Conservation (phyloP, 1,140 invertebrate species). For the Pentalonia nigronervosa region DNA sequence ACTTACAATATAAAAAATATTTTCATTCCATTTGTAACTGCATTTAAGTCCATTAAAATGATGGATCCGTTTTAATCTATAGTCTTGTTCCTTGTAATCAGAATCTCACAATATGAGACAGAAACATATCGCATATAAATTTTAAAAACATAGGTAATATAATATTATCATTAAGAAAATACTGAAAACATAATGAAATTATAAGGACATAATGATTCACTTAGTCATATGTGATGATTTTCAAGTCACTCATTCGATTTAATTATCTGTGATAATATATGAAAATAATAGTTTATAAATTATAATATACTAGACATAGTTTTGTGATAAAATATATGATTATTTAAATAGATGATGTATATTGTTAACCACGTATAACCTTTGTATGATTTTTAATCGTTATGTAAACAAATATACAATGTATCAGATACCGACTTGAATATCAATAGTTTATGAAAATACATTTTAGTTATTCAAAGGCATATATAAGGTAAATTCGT, state of each 20-base stretch:
- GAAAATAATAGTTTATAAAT: background rate
- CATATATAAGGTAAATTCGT: background rate
- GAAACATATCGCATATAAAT: background rate
- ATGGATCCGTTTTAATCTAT: background rate
- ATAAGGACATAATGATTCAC: background rate
- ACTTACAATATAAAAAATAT: background rate
- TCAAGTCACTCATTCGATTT: too few relatives aligned
- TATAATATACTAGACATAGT: background rate
- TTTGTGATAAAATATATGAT: background rate
- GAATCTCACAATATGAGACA: background rate
- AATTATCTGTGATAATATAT: background rate
- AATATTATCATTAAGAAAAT: background rate
- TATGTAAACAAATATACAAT: background rate
- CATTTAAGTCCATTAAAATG: background rate
- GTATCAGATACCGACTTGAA: background rate
- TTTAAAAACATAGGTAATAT: background rate
- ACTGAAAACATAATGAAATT: background rate
- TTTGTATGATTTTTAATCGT: background rate
- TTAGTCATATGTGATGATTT: too few relatives aligned
- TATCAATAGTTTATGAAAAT: background rate
- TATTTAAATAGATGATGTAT: background rate
- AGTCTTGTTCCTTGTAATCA: background rate
- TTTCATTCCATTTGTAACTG: background rate
- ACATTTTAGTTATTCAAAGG: background rate
- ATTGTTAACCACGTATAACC: background rate